Conservation (phyloP, 2,888 invertebrate species). For the Merodon equestris region DNA sequence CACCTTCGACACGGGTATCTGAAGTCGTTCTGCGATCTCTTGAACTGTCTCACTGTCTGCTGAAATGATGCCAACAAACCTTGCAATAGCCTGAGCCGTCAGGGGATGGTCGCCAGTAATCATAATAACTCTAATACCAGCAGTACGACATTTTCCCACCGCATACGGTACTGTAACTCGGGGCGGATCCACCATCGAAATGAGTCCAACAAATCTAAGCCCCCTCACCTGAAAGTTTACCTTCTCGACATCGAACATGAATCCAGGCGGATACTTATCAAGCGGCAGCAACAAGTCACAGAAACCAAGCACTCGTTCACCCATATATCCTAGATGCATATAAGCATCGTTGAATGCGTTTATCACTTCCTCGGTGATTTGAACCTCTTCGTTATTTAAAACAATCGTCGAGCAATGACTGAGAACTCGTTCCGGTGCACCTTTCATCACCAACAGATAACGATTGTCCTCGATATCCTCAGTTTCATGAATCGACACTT, state of each 20-base stretch:
- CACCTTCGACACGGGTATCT: constrained; percentile 81
- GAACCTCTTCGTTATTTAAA: constrained; percentile 91
- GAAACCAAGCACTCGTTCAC: constrained; percentile 91
- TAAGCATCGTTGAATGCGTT: constrained; percentile 94
- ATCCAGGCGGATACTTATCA: constrained; percentile 92
- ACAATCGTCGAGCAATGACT: constrained; percentile 91
- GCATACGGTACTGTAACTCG: constrained; percentile 84
- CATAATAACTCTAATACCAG: constrained; percentile 87
- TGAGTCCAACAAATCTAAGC: constrained; percentile 79
- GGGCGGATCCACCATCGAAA: constrained; percentile 87
- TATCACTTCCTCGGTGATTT: constrained; percentile 91
- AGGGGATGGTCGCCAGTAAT: constrained; percentile 88
- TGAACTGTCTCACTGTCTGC: constrained; percentile 82
- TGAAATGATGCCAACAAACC: constrained; percentile 83
- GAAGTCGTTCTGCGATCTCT: constrained; percentile 84
- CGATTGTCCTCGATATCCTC: constrained; percentile 90
- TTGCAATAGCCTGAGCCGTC: constrained; percentile 86
- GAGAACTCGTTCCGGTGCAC: constrained; percentile 94
- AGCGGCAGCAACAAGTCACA: constrained; percentile 92
- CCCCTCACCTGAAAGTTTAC: constrained; percentile 75
- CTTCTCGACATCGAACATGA: constrained; percentile 89
- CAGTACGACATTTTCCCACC: constrained; percentile 83
- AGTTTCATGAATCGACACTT: constrained; percentile 93
- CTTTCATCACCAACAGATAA: constrained; percentile 94
- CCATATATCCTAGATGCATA: constrained; percentile 89